Evolutionary conservation across 1,140 invertebrate genomes (phyloP).

Genomic region (Eufriesea mexicana): DNA sequence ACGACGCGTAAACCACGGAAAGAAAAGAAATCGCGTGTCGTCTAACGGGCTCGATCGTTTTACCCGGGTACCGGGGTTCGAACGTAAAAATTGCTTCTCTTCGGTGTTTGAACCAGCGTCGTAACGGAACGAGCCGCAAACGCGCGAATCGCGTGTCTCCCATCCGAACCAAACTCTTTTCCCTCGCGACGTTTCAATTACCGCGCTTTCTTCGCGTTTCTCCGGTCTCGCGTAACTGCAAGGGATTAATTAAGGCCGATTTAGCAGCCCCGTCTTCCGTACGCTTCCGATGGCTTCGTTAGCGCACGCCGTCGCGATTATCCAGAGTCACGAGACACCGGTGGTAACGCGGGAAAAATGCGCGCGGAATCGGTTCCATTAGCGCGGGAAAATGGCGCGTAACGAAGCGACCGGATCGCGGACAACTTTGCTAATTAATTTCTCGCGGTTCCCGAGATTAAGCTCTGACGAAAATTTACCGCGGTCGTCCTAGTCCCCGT

Average conservation of each 20-base stretch:
- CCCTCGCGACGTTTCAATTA: conserved; percentile 57
- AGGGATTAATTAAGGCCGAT: conserved; percentile 51
- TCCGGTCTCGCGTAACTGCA: neutral
- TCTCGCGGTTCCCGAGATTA: conserved; percentile 50
- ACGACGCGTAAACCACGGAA: neutral
- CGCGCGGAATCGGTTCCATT: conserved; percentile 34
- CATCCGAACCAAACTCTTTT: neutral
- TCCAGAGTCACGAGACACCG: neutral
- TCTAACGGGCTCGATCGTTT: neutral
- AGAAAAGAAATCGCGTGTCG: conserved; percentile 14
- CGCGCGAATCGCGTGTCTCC: conserved; percentile 60
- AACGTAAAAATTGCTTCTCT: neutral
- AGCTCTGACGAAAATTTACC: conserved; percentile 58
- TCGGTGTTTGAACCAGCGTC: neutral
- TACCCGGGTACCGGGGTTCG: too few species aligned
- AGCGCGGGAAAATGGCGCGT: neutral
- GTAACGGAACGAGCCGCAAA: conserved; percentile 34
- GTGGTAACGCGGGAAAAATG: conserved; percentile 33
- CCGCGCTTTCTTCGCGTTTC: conserved; percentile 10
- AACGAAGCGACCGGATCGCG: neutral
- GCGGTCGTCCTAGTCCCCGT: conserved; percentile 15
- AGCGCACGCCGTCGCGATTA: neutral
- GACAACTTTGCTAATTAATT: conserved; percentile 61
- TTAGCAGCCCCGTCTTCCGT: neutral
- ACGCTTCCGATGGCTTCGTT: neutral